Conservation (phyloP, 2,888 invertebrate species). For the Yponomeuta malinellus region DNA sequence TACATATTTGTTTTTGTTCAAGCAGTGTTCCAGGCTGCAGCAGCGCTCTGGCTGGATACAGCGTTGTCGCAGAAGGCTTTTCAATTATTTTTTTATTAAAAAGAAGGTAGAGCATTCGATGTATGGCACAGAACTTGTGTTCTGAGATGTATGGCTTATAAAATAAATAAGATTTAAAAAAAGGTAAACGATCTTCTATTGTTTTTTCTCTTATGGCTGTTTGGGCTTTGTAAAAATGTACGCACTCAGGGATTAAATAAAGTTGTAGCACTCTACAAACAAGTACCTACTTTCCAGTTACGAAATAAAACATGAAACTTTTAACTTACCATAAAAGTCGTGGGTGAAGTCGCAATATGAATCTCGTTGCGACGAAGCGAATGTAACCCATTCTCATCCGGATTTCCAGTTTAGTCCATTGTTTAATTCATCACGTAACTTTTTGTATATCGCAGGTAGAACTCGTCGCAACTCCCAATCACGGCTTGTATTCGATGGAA, state of each 20-base stretch:
- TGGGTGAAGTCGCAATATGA: slow-evolving; percentile 62
- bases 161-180: too few relatives aligned
- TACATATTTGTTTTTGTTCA: too few relatives aligned
- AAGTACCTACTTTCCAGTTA: slow-evolving; percentile 32
- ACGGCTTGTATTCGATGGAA: slow-evolving; percentile 68
- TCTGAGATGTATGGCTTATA: too few relatives aligned
- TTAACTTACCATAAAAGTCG: slow-evolving; percentile 70
- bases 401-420: slow-evolving; percentile 59
- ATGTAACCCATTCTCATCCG: slow-evolving; percentile 61
- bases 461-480: slow-evolving; percentile 47
- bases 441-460: slow-evolving; percentile 42
- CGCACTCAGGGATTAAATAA: background rate
- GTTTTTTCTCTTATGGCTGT: too few relatives aligned
- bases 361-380: slow-evolving; percentile 48
- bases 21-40: too few relatives aligned
- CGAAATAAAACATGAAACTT: slow-evolving; percentile 66
- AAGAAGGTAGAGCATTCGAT: too few relatives aligned
- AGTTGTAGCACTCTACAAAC: background rate
- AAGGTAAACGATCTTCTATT: too few relatives aligned
- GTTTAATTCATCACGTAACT: slow-evolving; percentile 62
- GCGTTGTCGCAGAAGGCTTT: too few relatives aligned
- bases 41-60: too few relatives aligned
- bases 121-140: too few relatives aligned
- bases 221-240: too few relatives aligned
- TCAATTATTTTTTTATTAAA: too few relatives aligned